Evolutionary conservation across 2,888 invertebrate species (phyloP).

Genomic region (Pimpla rufipes): DNA sequence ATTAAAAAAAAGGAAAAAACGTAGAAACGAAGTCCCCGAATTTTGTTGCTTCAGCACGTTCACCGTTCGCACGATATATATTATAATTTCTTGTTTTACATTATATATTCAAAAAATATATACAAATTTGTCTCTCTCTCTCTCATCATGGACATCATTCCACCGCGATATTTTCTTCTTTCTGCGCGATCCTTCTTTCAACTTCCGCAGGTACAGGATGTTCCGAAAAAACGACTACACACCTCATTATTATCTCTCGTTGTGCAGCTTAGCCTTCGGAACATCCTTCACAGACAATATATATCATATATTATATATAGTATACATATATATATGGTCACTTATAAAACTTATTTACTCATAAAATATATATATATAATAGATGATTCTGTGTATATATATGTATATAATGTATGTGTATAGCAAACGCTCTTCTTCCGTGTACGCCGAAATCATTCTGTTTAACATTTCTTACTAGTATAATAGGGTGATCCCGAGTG

Average conservation of each 20-base stretch:
- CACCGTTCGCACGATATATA: constrained; percentile 61
- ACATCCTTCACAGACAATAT: constrained; percentile 63
- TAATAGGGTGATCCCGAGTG: not conserved
- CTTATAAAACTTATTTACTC: constrained; percentile 76
- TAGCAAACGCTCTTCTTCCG: constrained; percentile 48
- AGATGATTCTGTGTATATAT: constrained; percentile 63
- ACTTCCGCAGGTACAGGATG: constrained; percentile 10
- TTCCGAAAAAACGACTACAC: constrained; percentile 17
- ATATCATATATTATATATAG: constrained; percentile 64
- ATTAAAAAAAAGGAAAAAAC: not conserved
- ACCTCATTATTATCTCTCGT: constrained; percentile 22
- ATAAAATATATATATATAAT: constrained; percentile 70
- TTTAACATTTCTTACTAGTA: constrained; percentile 33
- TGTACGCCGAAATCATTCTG: constrained; percentile 39
- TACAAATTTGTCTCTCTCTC: constrained; percentile 61
- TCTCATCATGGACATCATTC: constrained; percentile 46
- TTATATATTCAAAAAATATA: constrained; percentile 71
- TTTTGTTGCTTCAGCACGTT: not conserved
- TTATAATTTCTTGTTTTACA: constrained; percentile 65
- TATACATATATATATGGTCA: constrained; percentile 74
- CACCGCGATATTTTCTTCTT: constrained; percentile 32
- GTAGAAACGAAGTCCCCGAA: not conserved
- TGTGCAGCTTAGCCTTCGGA: constrained; percentile 46
- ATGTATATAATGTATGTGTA: constrained; percentile 57
- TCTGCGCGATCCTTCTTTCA: not conserved